Percentiles rank a stretch among this genome's conserved stretches.
phyloP scores from a whole-genome alignment of 2,113 vertebrate genomes.

The Diglossa brunneiventris region DNA sequence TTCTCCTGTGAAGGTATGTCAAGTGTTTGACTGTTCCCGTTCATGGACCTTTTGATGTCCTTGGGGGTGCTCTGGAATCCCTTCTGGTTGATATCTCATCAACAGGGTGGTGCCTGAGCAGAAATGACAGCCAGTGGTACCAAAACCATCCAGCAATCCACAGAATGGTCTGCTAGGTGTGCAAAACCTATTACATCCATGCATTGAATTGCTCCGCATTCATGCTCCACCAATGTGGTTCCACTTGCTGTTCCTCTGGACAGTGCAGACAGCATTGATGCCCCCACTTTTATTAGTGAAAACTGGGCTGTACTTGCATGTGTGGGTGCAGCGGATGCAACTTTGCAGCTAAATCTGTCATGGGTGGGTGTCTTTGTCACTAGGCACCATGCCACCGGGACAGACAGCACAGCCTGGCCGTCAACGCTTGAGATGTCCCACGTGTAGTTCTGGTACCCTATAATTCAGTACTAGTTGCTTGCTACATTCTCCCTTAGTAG shows the following conservation, averaged over 20 bases:
- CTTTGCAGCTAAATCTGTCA: background rate
- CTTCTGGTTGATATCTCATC: background rate
- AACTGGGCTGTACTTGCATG: background rate
- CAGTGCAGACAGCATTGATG: background rate
- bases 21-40: background rate
- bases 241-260: background rate
- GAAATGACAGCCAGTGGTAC: background rate
- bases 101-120: background rate
- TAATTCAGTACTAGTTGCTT: background rate
- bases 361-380: background rate
- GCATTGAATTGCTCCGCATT: background rate
- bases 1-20: background rate
- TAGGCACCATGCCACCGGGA: background rate
- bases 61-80: background rate
- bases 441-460: background rate
- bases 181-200: rapidly evolving
- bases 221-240: rapidly evolving
- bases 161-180: background rate
- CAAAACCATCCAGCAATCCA: background rate
- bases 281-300: background rate
- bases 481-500: background rate
- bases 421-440: background rate
- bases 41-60: background rate
- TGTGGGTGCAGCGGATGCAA: rapidly evolving
- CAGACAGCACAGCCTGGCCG: background rate